A percentile compares a stretch with the other conserved stretches of the same genome.
Conservation (phyloP, 1,140 invertebrate genomes). For the Bombus waltoni region DNA sequence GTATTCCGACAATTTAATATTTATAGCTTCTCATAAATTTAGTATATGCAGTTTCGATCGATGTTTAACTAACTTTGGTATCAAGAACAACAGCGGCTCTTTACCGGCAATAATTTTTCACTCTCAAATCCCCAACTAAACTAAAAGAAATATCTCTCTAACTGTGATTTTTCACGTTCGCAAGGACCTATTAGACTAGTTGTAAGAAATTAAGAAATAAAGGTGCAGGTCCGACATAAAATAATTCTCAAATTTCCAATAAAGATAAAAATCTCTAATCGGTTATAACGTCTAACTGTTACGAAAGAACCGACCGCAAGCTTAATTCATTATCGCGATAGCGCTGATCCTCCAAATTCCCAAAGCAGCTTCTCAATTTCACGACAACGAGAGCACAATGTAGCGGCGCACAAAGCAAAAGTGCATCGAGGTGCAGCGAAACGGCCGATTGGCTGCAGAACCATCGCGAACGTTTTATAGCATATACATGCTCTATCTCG, state of each 20-base stretch:
- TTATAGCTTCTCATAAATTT: no score
- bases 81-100: background rate
- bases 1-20: no score
- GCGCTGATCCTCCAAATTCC: background rate
- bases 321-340: background rate
- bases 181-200: background rate
- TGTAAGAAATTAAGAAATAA: background rate
- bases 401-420: slow-evolving; percentile 69
- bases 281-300: background rate
- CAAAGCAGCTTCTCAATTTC: background rate
- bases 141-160: no score
- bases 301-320: background rate
- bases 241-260: background rate
- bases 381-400: slow-evolving; percentile 56
- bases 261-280: background rate
- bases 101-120: no score
- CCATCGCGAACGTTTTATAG: slow-evolving; percentile 66
- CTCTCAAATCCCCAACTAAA: no score
- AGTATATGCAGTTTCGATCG: no score
- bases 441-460: slow-evolving; percentile 70
- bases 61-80: no score
- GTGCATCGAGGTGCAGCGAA: slow-evolving; percentile 73
- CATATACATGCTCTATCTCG: slow-evolving; percentile 45
- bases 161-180: background rate
- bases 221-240: background rate